phyloP scores from a whole-genome alignment of 2,888 invertebrate species.

The Diploptera punctata region DNA sequence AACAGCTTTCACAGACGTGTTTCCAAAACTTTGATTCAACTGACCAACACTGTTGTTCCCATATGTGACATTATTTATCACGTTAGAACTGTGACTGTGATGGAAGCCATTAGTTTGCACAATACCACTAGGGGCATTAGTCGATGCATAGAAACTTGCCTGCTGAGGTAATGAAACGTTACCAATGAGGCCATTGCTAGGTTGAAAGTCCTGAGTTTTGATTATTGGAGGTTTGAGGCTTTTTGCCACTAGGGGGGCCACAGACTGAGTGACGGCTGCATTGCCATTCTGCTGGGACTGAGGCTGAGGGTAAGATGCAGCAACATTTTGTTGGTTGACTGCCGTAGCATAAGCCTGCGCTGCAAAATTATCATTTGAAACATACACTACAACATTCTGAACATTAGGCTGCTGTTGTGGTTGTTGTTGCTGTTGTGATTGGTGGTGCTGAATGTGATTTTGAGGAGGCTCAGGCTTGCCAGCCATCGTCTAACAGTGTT shows the following conservation, averaged over 20 bases:
- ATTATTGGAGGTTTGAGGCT: constrained; percentile 32
- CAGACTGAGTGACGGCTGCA: constrained; percentile 31
- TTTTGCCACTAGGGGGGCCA: constrained; percentile 37
- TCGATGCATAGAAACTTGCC: constrained; percentile 38
- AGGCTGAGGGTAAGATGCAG: constrained; percentile 39
- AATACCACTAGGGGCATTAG: constrained; percentile 25
- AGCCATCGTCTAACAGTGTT: constrained; percentile 66
- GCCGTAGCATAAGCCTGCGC: constrained; percentile 56
- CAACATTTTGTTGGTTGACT: constrained; percentile 58
- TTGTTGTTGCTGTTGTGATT: too few species aligned
- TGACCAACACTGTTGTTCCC: constrained; percentile 33
- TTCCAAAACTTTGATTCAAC: constrained; percentile 34
- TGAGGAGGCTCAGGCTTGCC: constrained; percentile 74
- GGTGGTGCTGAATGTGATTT: constrained; percentile 49
- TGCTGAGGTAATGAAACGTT: constrained; percentile 36
- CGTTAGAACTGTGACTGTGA: constrained; percentile 37
- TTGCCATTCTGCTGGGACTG: constrained; percentile 38
- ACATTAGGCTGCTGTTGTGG: constrained; percentile 50
- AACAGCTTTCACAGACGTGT: constrained; percentile 32
- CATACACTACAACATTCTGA: constrained; percentile 65
- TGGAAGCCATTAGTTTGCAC: constrained; percentile 39
- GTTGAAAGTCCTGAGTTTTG: constrained; percentile 37
- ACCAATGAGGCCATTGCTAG: constrained; percentile 35
- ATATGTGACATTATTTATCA: constrained; percentile 36
- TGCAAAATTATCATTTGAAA: constrained; percentile 61